Evolutionary conservation across 2,113 vertebrate genomes (phyloP).

Genomic region (Xenopus laevis): DNA sequence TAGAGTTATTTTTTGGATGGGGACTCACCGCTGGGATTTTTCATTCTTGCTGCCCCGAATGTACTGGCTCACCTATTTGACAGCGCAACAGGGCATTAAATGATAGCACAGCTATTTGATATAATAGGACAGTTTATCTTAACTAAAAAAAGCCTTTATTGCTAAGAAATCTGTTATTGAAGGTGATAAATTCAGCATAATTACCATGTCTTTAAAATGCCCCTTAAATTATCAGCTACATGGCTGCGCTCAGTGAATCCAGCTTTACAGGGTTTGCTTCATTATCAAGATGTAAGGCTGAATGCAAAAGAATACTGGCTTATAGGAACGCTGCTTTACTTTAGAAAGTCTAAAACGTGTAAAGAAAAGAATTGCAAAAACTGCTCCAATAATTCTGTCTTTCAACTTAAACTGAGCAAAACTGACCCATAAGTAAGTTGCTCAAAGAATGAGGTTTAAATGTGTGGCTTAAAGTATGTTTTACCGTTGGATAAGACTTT

Average conservation of each 20-base stretch:
- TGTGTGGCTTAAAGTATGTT: no score
- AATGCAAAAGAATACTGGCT: slow-evolving; percentile 9
- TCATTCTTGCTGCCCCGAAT: slow-evolving; percentile 47
- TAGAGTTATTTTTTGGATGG: slow-evolving; percentile 43
- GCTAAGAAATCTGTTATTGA: slow-evolving; percentile 60
- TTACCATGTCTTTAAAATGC: slow-evolving; percentile 58
- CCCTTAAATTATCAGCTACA: slow-evolving; percentile 60
- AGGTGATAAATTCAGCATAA: slow-evolving; percentile 65
- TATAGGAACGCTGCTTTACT: not conserved
- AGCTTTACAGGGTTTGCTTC: slow-evolving; percentile 53
- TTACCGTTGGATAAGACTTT: no score
- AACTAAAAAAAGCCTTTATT: slow-evolving; percentile 55
- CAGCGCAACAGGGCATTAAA: slow-evolving; percentile 48
- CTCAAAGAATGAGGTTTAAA: no score
- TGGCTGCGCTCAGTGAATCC: slow-evolving; percentile 57
- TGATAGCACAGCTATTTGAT: slow-evolving; percentile 59
- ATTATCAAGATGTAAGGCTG: slow-evolving; percentile 18
- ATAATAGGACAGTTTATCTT: slow-evolving; percentile 64
- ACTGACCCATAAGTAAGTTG: no score
- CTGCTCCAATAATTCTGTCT: no score
- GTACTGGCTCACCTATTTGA: slow-evolving; percentile 54
- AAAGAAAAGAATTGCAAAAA: no score
- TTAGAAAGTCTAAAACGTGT: not conserved
- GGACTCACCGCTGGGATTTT: slow-evolving; percentile 48
- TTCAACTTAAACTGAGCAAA: not conserved